phyloP scores from a whole-genome alignment of 2,888 invertebrate genomes.

The Globia sparganii region DNA sequence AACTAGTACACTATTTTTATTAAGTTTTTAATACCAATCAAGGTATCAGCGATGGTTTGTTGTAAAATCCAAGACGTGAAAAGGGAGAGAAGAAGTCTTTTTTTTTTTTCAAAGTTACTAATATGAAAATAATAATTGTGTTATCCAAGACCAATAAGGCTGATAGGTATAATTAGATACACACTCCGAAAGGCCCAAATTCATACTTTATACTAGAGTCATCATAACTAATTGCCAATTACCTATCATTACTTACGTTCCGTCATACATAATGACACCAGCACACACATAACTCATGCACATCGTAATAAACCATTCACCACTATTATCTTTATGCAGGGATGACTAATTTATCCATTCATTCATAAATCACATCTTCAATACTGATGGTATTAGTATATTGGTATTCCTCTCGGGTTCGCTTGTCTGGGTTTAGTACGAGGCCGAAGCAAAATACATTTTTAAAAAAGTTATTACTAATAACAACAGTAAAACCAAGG shows the following conservation, averaged over 20 bases:
- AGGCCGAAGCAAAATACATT: no score
- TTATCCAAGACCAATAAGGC: neutral
- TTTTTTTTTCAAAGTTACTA: no score
- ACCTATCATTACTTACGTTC: conserved; percentile 28
- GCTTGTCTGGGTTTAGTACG: neutral
- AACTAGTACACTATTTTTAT: neutral
- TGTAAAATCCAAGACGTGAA: neutral
- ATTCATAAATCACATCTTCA: conserved; percentile 51
- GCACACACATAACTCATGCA: conserved; percentile 26
- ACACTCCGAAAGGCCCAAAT: neutral
- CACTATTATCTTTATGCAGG: conserved; percentile 32
- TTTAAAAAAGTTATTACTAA: no score
- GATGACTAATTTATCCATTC: conserved; percentile 42
- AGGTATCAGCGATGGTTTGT: neutral
- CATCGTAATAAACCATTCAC: conserved; percentile 22
- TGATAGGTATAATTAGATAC: neutral
- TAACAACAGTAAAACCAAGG: no score
- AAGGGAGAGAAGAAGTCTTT: neutral
- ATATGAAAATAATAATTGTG: no score
- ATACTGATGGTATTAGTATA: conserved; percentile 15
- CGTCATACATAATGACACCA: conserved; percentile 29
- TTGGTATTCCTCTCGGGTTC: conserved; percentile 31
- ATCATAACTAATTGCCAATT: conserved; percentile 21
- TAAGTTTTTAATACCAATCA: neutral
- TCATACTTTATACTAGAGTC: neutral